Conservation (phyloP, 2,888 invertebrate species). For the Athalia cordata region DNA sequence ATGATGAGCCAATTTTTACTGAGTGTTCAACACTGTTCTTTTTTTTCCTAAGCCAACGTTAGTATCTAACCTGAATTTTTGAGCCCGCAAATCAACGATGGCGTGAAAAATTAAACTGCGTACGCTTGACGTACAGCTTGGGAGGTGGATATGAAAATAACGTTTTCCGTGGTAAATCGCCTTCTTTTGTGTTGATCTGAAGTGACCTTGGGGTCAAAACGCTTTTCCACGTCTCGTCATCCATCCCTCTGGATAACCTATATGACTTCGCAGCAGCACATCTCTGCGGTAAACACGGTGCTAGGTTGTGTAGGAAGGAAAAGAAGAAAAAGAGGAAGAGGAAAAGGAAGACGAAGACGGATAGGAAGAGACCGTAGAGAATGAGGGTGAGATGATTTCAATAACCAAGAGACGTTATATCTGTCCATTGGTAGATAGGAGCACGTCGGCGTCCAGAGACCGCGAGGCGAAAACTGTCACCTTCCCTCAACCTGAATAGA, state of each 20-base stretch:
- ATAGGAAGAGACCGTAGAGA: not conserved
- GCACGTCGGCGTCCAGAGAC: conserved; percentile 31
- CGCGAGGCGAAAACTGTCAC: conserved; percentile 14
- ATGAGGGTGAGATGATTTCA: conserved; percentile 35
- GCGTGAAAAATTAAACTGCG: conserved; percentile 17
- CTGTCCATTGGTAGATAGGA: conserved; percentile 20
- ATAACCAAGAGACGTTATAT: conserved; percentile 37
- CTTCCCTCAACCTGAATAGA: conserved; percentile 28
- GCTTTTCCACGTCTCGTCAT: conserved; percentile 5
- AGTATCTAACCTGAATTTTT: not conserved
- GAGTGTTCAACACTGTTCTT: conserved; percentile 27
- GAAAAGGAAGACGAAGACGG: not conserved
- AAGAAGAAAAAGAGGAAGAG: not conserved
- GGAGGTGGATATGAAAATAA: not conserved
- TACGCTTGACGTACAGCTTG: conserved; percentile 11
- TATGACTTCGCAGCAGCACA: not conserved
- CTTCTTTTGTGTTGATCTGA: conserved; percentile 13
- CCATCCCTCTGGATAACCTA: conserved; percentile 8
- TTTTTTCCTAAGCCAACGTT: not conserved
- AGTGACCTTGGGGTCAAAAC: conserved; percentile 5
- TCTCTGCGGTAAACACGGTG: not conserved
- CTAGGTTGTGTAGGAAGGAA: not conserved
- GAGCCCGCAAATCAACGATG: conserved; percentile 7
- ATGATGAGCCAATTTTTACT: conserved; percentile 35
- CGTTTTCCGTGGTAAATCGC: not conserved